A percentile compares a stretch with the other conserved stretches of the same genome.
Evolutionary conservation across 2,888 invertebrate genomes (phyloP).

Genomic region (Phaedon cochleariae): DNA sequence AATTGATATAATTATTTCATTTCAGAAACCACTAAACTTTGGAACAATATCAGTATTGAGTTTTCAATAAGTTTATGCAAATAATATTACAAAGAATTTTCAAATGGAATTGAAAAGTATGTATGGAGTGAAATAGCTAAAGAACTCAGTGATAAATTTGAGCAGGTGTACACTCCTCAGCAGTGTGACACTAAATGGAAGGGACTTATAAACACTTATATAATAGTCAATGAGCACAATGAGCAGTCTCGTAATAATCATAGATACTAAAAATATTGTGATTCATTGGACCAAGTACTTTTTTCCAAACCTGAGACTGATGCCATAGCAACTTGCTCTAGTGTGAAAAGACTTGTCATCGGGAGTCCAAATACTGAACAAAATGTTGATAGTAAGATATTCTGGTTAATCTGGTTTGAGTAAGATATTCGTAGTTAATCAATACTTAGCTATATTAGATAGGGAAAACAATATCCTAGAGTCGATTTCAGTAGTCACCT

Average conservation of each 20-base stretch:
- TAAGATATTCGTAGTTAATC: too few species aligned
- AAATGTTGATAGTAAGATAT: background rate
- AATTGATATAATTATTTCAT: background rate
- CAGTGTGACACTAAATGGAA: constrained; percentile 20
- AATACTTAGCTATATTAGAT: too few species aligned
- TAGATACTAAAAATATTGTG: constrained; percentile 1
- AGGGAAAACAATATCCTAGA: too few species aligned
- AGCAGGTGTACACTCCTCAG: background rate
- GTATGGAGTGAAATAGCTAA: constrained; percentile 15
- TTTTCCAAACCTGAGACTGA: background rate
- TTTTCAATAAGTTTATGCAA: constrained; percentile 9
- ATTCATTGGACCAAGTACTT: background rate
- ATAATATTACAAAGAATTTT: constrained; percentile 18
- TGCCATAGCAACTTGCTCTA: constrained; percentile 1
- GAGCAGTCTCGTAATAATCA: constrained; percentile 9
- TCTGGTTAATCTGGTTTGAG: background rate
- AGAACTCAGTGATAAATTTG: constrained; percentile 4
- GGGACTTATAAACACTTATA: constrained; percentile 18
- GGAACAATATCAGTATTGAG: constrained; percentile 6
- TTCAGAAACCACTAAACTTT: constrained; percentile 17
- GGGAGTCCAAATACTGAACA: background rate
- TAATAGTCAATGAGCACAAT: constrained; percentile 18
- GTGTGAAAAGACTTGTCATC: background rate
- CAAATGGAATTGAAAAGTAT: constrained; percentile 13
- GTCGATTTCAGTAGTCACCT: too few species aligned